A percentile compares a stretch with the other conserved stretches of the same genome.
Conservation (phyloP, 2,113 vertebrate genomes). For the Thinocorus orbignyianus region DNA sequence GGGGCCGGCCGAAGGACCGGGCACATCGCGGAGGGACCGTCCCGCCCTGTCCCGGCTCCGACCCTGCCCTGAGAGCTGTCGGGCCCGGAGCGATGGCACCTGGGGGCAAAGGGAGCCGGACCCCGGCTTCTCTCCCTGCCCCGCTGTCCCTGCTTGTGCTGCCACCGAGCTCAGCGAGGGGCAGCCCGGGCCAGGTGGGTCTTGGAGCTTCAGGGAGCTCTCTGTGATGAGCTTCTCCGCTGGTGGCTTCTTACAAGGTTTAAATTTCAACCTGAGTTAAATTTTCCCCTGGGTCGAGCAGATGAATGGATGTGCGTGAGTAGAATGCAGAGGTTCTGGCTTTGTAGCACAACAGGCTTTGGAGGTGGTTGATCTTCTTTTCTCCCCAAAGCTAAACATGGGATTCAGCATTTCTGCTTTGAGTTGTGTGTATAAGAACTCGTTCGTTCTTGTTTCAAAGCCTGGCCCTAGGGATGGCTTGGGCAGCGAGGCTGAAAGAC, state of each 20-base stretch:
- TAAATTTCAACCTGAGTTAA: not conserved
- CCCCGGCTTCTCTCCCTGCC: not conserved
- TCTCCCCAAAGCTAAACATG: not conserved
- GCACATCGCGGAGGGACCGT: too few relatives aligned
- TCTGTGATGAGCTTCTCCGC: not conserved
- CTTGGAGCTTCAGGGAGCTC: too few relatives aligned
- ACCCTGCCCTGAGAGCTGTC: not conserved
- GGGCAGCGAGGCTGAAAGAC: not conserved
- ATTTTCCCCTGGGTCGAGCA: not conserved
- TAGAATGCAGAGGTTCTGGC: not conserved
- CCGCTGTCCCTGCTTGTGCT: too few relatives aligned
- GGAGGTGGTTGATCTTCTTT: too few relatives aligned
- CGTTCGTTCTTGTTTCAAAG: not conserved
- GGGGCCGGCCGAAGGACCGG: not conserved
- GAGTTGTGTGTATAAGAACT: not conserved
- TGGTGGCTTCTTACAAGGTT: not conserved
- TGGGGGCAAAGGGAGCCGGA: not conserved
- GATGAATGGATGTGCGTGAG: not conserved
- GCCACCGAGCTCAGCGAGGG: not conserved
- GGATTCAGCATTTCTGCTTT: not conserved
- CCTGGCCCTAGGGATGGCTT: not conserved
- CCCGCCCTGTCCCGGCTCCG: too few relatives aligned
- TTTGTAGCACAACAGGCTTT: fast-evolving
- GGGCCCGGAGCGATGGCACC: not conserved
- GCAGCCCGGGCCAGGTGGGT: fast-evolving